These are phyloP conservation scores for Hormaphis cornu DNA, from an alignment of 1,140 invertebrate genomes.

Conservation along the genomic window DNA sequence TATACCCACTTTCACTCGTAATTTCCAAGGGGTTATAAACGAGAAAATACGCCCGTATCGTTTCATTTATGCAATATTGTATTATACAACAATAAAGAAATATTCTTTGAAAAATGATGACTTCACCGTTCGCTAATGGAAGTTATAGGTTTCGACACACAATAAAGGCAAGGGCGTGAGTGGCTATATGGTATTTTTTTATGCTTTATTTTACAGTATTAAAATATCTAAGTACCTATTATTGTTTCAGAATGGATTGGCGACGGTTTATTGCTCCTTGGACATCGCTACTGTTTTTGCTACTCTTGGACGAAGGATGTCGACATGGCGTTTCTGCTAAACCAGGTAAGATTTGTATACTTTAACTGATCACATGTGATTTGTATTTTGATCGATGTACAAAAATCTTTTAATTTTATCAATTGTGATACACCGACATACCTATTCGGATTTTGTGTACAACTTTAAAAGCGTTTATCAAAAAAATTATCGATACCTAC, in stretches of 20 bases:
- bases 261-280: not conserved
- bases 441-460: too few relatives aligned
- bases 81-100: not conserved
- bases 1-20: constrained; percentile 16
- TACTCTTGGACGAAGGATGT: constrained; percentile 7
- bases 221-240: not conserved
- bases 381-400: too few relatives aligned
- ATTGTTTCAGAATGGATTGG: not conserved
- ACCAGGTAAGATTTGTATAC: not conserved
- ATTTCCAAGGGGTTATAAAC: not conserved
- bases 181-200: not conserved
- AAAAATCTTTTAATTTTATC: too few relatives aligned
- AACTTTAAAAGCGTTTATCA: too few relatives aligned
- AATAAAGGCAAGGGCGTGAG: not conserved
- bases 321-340: constrained; percentile 24
- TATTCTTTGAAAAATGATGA: not conserved
- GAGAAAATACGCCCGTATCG: not conserved
- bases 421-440: too few relatives aligned
- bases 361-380: not conserved
- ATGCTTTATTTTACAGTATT: not conserved
- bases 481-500: too few relatives aligned
- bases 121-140: not conserved
- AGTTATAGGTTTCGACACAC: not conserved
- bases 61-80: not conserved
- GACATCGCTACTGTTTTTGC: not conserved